Evolutionary conservation across 2,888 invertebrate species (phyloP), one percentile per base, ranked within the genome.

Genomic region (Neoaliturus tenellus): DNA sequence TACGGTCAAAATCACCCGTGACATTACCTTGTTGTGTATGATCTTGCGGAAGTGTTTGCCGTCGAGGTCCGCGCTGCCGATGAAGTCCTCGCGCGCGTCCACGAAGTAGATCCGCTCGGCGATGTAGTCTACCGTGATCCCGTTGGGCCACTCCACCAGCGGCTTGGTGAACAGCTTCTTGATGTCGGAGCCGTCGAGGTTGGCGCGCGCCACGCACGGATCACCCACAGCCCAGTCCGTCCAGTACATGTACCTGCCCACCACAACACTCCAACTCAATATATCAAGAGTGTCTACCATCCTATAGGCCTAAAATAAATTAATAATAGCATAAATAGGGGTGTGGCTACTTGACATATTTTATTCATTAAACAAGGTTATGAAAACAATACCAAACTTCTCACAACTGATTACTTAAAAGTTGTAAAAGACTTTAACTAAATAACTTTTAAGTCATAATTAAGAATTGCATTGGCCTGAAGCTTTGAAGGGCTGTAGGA

Each of bases 31-130:
- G 83, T 94, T 92, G 85, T 92, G 91, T 14, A 95, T 90, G 8
- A 97, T 93, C 88, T 94, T 94, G 86, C 93, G 93, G 87, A 96
- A 94, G 88, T 92, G 91, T 83, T 91, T 89, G 0, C 97, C 97
- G 87, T 96, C 92, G 62, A 96, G 91, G 89, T 96, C 94, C 0
- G 95, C 93, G 44, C 95, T 95, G 0, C 95, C 95, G 80, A 98
- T 96, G 89, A 95, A 95, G 90, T 97, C 96, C 86, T 94, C 93
- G 88, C 93, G 93, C 0, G 97, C 97, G 89, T 98, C 97, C 0
- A 96, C 97, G 96, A 97, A 97, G 89, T 96, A 98, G 80, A 98
- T 94, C 73, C 95, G 92, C 88, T 96, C 95, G 0, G 95, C 93
- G 88, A 95, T 94, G 88, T 95, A 94, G 90, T 98, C 98, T 33